A percentile compares a stretch with the other conserved stretches of the same genome.
phyloP scores from a whole-genome alignment of 2,113 vertebrate species.

The Plecturocebus donacophilus region DNA sequence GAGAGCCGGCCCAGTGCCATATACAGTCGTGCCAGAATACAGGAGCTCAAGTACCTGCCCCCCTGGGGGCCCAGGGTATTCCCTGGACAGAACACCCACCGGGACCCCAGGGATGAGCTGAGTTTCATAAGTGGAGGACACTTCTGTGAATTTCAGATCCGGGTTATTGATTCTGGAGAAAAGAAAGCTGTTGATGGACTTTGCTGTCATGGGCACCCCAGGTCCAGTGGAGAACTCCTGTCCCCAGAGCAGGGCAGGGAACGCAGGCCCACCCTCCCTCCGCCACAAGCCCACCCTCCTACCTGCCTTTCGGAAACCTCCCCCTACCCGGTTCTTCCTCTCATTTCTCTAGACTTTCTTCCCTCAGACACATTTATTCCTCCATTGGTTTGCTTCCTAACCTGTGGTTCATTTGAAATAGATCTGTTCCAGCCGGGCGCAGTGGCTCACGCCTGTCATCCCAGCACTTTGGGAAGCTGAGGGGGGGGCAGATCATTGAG shows the following conservation, averaged over 20 bases:
- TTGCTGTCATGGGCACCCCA: background rate
- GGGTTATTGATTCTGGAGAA: conserved; percentile 79
- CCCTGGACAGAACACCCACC: rapidly evolving
- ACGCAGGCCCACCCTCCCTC: no score
- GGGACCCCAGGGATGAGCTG: conserved; percentile 66
- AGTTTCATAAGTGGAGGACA: conserved; percentile 80
- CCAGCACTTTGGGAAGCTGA: no score
- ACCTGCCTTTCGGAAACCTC: background rate
- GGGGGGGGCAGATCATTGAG: no score
- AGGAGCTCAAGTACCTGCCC: no score
- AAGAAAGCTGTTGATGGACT: conserved; percentile 81
- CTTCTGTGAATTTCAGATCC: conserved; percentile 83
- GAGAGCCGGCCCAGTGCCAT: background rate
- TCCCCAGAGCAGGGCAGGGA: background rate
- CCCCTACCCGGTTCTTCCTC: no score
- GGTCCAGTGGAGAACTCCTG: no score
- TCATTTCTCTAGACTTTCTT: background rate
- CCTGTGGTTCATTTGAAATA: background rate
- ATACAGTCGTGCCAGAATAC: background rate
- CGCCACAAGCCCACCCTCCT: background rate
- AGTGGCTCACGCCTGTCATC: no score
- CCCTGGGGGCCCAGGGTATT: background rate
- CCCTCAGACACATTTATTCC: rapidly evolving
- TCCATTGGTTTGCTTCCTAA: background rate
- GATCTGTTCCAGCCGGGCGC: no score